Percentiles rank a stretch among this genome's conserved stretches.
Evolutionary conservation across 2,888 invertebrate genomes (phyloP).

Genomic region (Suillia variegata): DNA sequence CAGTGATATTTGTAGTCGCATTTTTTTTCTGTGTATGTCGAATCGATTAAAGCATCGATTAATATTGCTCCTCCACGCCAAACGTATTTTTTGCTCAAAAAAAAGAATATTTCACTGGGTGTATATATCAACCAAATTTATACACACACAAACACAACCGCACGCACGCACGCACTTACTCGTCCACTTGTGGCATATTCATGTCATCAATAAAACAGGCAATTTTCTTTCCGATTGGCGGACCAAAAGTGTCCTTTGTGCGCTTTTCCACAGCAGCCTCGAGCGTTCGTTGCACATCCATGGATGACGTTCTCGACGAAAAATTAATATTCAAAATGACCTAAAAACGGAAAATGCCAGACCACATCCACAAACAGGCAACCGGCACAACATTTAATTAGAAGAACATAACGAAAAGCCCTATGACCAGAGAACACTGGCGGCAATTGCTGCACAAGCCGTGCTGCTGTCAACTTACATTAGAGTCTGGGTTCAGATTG

Average conservation of each 20-base stretch:
- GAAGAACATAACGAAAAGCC: slow-evolving; percentile 12
- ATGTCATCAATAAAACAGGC: slow-evolving; percentile 92
- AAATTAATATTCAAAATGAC: slow-evolving; percentile 85
- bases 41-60: too few species aligned
- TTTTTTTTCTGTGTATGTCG: too few species aligned
- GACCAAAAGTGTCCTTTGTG: slow-evolving; percentile 88
- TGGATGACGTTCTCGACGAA: slow-evolving; percentile 87
- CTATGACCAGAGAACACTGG: background rate
- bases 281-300: slow-evolving; percentile 86
- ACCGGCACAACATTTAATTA: slow-evolving; percentile 12
- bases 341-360: slow-evolving; percentile 59
- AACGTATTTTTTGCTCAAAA: too few species aligned
- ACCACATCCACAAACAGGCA: background rate
- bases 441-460: background rate
- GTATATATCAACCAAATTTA: too few species aligned
- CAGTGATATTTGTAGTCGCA: too few species aligned
- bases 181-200: slow-evolving; percentile 85
- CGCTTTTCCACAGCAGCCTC: slow-evolving; percentile 89
- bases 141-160: slow-evolving; percentile 7
- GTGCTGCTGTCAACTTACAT: slow-evolving; percentile 63
- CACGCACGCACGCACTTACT: slow-evolving; percentile 42
- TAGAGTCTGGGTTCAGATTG: slow-evolving; percentile 70
- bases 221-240: slow-evolving; percentile 86
- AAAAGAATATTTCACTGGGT: too few species aligned
- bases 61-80: too few species aligned